Evolutionary conservation across 2,888 invertebrate species (phyloP), one percentile per base, ranked within the genome.

Genomic region (Proisotoma minuta): DNA sequence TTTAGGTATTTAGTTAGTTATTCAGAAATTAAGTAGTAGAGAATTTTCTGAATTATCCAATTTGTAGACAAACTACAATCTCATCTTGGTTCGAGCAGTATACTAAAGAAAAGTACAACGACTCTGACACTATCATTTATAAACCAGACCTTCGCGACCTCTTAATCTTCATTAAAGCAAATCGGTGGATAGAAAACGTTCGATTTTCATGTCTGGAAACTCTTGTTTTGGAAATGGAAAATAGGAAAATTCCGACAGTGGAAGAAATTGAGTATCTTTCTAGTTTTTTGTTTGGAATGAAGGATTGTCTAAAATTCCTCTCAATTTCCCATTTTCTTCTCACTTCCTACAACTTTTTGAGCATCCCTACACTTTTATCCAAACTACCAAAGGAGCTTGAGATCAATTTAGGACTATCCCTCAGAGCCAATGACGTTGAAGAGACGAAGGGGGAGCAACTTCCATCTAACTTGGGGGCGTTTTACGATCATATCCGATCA

Each of bases 101-200:
- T 23, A 27, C 60, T 1, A 54, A 28, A 23, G 10, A 5, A 4
- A 10, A 53, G 40, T 60, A 54, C n/a, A 47, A 60, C 1, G 53
- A 60, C 29, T 18, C n/a, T 1, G 48, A 23, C n/a, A 54, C 43
- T 3, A 47, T 40, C 39, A 1, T 43, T 8, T 60, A 60, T 18
- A 60, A 60, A 27, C 60, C 60, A 10, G 60, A 60, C 10, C 10
- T 60, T n/a, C 43, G 43, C 2, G 53, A 60, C 18, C 54, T 53
- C 27, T 47, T 60, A 12, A 12, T 40, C 23, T 60, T 52, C 24
- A 15, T 54, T 12, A 48, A 60, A 18, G 34, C 43, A n/a, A 28
- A 28, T 28, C 43, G 48, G 0, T 60, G 60, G 60, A 3, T 34
- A 8, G 34, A 29, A 22, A 23, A 3, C 15, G 23, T 43, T 5